These are phyloP conservation scores for Sitodiplosis mosellana DNA, from an alignment of 1,140 invertebrate species.

Conservation along the genomic window DNA sequence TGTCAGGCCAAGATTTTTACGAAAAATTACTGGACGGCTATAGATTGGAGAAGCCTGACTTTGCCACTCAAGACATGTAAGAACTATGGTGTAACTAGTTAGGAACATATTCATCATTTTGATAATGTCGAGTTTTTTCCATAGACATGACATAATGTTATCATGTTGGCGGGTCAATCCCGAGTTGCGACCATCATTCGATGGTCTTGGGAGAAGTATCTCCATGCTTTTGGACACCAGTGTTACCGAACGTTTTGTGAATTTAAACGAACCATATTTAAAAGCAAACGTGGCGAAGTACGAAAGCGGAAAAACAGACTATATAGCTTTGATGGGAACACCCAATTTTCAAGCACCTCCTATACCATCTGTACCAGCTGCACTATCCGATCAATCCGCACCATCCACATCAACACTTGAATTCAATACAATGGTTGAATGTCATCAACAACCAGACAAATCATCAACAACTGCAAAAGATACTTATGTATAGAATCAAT, in stretches of 20 bases:
- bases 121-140: conserved; percentile 9
- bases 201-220: conserved; percentile 49
- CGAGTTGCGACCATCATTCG: conserved; percentile 55
- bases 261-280: conserved; percentile 62
- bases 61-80: conserved; percentile 55
- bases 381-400: too few relatives aligned
- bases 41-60: conserved; percentile 67
- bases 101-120: too few relatives aligned
- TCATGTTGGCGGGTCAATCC: conserved; percentile 72
- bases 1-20: conserved; percentile 50
- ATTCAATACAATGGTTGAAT: too few relatives aligned
- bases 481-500: too few relatives aligned
- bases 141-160: conserved; percentile 64
- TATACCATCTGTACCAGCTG: too few relatives aligned
- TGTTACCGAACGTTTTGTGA: conserved; percentile 67
- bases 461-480: too few relatives aligned
- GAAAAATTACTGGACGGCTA: conserved; percentile 64
- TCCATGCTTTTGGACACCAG: conserved; percentile 64
- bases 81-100: conserved; percentile 14
- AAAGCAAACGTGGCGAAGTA: conserved; percentile 39
- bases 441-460: too few relatives aligned
- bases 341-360: conserved; percentile 35
- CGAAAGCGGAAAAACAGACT: conserved; percentile 38
- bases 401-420: too few relatives aligned
- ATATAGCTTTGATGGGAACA: conserved; percentile 52